phyloP scores from a whole-genome alignment of 2,113 vertebrate species.

The Microtus richardsoni region DNA sequence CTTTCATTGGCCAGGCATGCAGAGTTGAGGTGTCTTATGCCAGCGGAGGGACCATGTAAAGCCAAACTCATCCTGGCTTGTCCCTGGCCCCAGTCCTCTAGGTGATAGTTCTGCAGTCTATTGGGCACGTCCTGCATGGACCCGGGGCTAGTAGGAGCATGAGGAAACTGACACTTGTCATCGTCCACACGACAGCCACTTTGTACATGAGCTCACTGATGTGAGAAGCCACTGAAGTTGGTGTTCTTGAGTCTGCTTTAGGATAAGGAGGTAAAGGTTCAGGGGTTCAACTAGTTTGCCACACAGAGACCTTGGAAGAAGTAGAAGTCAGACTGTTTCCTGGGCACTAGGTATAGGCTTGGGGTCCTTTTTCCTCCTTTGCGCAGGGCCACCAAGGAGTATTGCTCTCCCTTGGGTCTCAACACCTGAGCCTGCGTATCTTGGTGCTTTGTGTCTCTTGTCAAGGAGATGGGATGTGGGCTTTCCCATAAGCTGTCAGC shows the following conservation, averaged over 20 bases:
- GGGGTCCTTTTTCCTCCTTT: fast-evolving
- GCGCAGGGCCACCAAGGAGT: fast-evolving
- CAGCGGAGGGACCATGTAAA: fast-evolving
- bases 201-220: not conserved
- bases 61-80: not conserved
- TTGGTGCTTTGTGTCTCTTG: not conserved
- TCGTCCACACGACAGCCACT: not conserved
- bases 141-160: not conserved
- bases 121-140: not conserved
- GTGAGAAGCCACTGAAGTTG: not conserved
- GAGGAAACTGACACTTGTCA: not conserved
- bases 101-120: fast-evolving
- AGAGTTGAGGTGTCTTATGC: not conserved
- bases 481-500: not conserved
- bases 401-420: not conserved
- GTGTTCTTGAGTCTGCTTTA: not conserved
- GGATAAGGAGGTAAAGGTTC: not conserved
- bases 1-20: not conserved
- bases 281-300: not conserved
- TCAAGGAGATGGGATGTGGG: not conserved
- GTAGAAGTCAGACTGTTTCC: not conserved
- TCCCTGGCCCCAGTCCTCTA: not conserved
- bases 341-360: not conserved
- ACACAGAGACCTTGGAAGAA: not conserved
- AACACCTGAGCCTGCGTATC: not conserved